Evolutionary conservation across 2,113 vertebrate genomes (phyloP), one percentile per base, ranked within the genome.

Genomic region (Pterocles burchelli): DNA sequence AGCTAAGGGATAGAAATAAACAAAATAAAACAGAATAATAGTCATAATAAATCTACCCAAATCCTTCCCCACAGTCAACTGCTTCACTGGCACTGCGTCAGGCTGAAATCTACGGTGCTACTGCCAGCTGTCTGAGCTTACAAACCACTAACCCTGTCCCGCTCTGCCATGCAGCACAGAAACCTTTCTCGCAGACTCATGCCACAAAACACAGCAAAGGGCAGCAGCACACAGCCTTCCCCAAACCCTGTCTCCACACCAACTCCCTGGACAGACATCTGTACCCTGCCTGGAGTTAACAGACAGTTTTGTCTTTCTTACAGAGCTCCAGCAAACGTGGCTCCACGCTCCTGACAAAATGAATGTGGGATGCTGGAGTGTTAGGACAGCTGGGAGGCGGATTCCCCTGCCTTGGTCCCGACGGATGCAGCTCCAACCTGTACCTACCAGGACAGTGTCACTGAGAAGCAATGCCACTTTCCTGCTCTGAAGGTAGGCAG

Each of bases 1-100:
- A 85, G 67, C 85, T 90, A 66, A 94, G 81, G 74, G 88, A 77
- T 51, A 79, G 82, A 95, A 96, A 89, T 45, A 91, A 91, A 94
- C 90, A 92, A 65, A 95, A 94, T 72, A 87, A 84, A 93, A 26
- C 73, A 68, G 33, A 92, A 87, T 82, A 85, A 88, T 3, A 88
- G 78, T 16, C 29, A 54, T 33, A 54, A 70, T 83, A 85, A 82
- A 94, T 82, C 87, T 79, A 82, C 54, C 58, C 82, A 65, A 89
- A 88, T 43, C 58, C 22, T 61, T 31, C 17, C 76, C 66, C 51
- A 25, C 31, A 57, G 79, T 65, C 28, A 88, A 10, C 33, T 0
- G 0, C 54, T 94, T 46, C 62, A 7, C 66, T 76, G 87, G 88
- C 87, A 28, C 72, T 5, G 34, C 6, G 6, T 74, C 76, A 79